Base-by-base conservation (phyloP, 2,113 vertebrate species). In the Baryphthengus martii region DNA sequence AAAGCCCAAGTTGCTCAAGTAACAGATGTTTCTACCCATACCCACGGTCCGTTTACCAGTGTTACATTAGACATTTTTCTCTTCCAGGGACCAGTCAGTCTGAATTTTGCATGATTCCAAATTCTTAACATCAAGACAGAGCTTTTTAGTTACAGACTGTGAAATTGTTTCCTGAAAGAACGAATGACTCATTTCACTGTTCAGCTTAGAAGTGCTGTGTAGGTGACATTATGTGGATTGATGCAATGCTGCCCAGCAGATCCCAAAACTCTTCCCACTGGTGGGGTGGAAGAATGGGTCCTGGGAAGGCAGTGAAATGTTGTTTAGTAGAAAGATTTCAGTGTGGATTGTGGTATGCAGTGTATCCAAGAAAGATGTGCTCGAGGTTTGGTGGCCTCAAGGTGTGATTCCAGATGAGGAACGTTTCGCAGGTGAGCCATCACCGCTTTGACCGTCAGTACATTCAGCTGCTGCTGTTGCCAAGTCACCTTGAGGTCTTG, bases 11-110 rank as follows among this genome's bases (percentile, higher is more conserved):
- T 89, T 90, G 68, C 83, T 92, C 44, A 84, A 95, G 88, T 67
- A 78, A 23, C 90, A 96, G 92, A 75, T 96, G 93, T 93, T 94
- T 77, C 79, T 81, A 19, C n/a, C 76, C 79, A 68, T 84, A 74
- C 68, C 33, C 86, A 81, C 0, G 2, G 90, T 55, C 79, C 88
- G 83, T 90, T 92, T 89, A 74, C 56, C 85, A 53, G 23, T 23
- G 52, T 49, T 89, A 37, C 49, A 24, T 67, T 40, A 88, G 76
- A 52, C 39, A 37, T 71, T 90, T 90, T 86, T 61, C 52, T 86
- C 44, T 90, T 86, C 35, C 55, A 74, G 29, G 39, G 63, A 42
- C 50, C 65, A 81, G 45, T 73, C 93, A 72, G 17, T 75, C 44
- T 77, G 76, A 92, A 52, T 94, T 94, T 88, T 88, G 59, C 47